Base-by-base conservation (phyloP, 2,113 vertebrate species). In the Sebastes fasciatus region DNA sequence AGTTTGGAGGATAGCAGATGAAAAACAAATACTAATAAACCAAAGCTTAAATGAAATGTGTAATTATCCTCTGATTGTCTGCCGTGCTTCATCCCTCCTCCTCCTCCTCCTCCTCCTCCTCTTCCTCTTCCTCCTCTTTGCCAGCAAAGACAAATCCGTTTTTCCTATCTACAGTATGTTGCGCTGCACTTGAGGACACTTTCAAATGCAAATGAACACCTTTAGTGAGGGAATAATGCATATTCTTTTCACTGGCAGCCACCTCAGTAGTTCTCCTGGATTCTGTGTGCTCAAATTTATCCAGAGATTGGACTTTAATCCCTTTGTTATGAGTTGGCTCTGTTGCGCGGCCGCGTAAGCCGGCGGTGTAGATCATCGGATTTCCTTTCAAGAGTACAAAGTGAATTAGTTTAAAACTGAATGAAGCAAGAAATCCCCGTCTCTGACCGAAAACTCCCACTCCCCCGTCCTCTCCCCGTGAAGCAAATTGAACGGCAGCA, bases 391-490 rank as follows among this genome's bases (percentile, higher is more conserved):
- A 86, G 42, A 71, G 76, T 54, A 71, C 77, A 89, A 88, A 89
- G 79, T 89, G 77, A 80, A 89, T 86, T 79, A 62, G 79, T 79
- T 86, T 87, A 60, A 89, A 89, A 83, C 42, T 26, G 77, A 92
- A 88, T 68, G 75, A 79, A 86, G 86, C 80, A 46, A 40, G 75
- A 82, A 84, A 76, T 61, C 63, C 48, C 16, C 9, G 1, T 77
- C 60, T 84, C 64, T 51, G 63, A 65, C 79, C 69, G 21, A 62
- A 57, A 54, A 61, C 69, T 62, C 72, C 55, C 48, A 62, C 80
- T 83, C 81, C 48, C 52, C 52, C 12, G 62, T 16, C 40, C 66
- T 67, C 74, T 60, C 68, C 34, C 34, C 2, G 7, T n/a, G 67
- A 84, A 75, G 72, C 83, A 34, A 77, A 83, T 74, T 79, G 55